Base-by-base conservation (phyloP, 2,113 vertebrate genomes). In the Marmota monax region DNA sequence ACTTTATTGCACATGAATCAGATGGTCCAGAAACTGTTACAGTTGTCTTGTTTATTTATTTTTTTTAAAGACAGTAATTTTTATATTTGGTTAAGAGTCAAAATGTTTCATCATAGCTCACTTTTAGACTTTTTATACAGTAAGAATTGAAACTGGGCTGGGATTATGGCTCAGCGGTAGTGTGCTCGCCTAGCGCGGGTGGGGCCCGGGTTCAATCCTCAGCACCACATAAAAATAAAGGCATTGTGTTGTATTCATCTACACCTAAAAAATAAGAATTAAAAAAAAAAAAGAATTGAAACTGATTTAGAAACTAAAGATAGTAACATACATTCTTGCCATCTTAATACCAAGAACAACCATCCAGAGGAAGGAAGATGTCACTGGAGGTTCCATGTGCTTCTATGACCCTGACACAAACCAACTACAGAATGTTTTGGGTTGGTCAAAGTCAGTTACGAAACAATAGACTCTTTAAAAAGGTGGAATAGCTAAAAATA, bases 21-120 rank as follows among this genome's bases (percentile, higher is more conserved):
- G n/a, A 48, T 37, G 72, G 48, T 70, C 84, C n/a, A 67, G 72
- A 93, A 93, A 90, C 23, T 32, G 34, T 16, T 69, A 67, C 7
- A 37, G 58, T 84, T 32, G 56, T 92, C 79, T 4, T 32, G 16
- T 9, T 77, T 88, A 73, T 89, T 92, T 45, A 45, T 95, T 95
- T 91, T 69, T 73, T 96, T 78, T 69, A 95, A 95, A 69, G 45
- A 92, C 2, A 61, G 23, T 94, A 69, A 77, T 92, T 90, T 86
- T 92, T 51, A 65, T 39, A 83, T 22, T 34, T 84, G 39, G 77
- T 63, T 70, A 89, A 63, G 27, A 95, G n/a, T 74, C 65, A 88
- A 53, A 94, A 89, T 70, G 45, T 22, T 32, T 91, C 78, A 42
- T 58, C 39, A 34, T 2, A 88, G 12, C 45, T 96, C 45, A 65